phyloP scores from a whole-genome alignment of 2,888 invertebrate species.

The Hybos culiciformis region DNA sequence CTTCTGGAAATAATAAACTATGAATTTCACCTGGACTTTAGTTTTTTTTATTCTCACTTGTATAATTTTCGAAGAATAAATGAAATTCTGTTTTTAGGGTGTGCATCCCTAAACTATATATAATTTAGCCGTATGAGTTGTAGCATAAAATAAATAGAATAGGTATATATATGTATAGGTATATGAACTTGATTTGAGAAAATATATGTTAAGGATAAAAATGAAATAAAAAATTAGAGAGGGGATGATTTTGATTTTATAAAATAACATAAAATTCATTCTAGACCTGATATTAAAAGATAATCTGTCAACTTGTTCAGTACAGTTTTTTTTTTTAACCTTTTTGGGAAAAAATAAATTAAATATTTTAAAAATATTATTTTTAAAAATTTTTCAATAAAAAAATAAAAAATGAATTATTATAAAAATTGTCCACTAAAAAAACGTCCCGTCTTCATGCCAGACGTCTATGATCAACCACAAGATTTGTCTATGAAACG shows the following conservation, averaged over 20 bases:
- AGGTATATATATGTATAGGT: too few species aligned
- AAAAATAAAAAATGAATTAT: slow-evolving; percentile 44
- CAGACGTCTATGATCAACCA: slow-evolving; percentile 44
- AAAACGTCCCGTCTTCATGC: slow-evolving; percentile 69
- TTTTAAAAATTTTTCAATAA: slow-evolving; percentile 5
- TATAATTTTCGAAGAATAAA: neutral
- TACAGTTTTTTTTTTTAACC: too few species aligned
- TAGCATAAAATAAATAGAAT: too few species aligned
- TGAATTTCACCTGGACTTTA: too few species aligned
- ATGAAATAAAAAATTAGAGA: neutral
- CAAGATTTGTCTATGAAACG: slow-evolving; percentile 32
- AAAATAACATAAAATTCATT: neutral
- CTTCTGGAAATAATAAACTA: too few species aligned
- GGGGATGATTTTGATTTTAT: neutral
- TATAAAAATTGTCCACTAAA: slow-evolving; percentile 84
- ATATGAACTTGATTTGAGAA: neutral
- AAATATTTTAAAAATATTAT: slow-evolving; percentile 12
- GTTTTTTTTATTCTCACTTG: too few species aligned
- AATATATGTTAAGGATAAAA: neutral
- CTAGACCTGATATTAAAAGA: slow-evolving; percentile 32
- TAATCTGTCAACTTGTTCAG: slow-evolving; percentile 25
- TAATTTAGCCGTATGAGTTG: too few species aligned
- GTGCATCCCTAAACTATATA: neutral
- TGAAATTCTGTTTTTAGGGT: neutral
- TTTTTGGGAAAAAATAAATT: slow-evolving; percentile 10